phyloP scores from a whole-genome alignment of 2,888 invertebrate genomes.

The Ashinkailepas kermadecensis region DNA sequence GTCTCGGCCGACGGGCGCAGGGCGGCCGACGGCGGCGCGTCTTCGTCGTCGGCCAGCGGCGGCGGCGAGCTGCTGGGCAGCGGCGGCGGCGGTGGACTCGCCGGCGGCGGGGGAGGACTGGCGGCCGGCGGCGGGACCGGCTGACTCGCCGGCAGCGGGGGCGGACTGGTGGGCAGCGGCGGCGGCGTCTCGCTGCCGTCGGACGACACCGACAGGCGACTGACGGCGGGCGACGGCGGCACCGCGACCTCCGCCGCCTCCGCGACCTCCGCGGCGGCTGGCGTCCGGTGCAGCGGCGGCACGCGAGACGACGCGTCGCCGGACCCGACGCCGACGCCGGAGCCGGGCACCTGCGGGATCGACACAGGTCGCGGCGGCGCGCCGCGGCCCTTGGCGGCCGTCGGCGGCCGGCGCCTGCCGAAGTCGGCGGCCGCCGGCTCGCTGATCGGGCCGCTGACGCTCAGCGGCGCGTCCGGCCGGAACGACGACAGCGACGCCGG shows the following conservation, averaged over 20 bases:
- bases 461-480: constrained; percentile 35
- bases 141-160: constrained; percentile 23
- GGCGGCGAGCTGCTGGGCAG: constrained; percentile 34
- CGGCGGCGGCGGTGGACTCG: constrained; percentile 33
- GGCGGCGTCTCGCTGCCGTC: constrained; percentile 32
- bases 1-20: background rate
- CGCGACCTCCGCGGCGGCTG: constrained; percentile 34
- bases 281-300: background rate
- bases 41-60: constrained; percentile 30
- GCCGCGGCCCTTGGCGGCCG: background rate
- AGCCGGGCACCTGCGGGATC: background rate
- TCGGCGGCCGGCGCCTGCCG: constrained; percentile 30
- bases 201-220: constrained; percentile 37
- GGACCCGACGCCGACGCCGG: background rate
- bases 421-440: constrained; percentile 33
- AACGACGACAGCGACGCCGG: constrained; percentile 28
- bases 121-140: constrained; percentile 27
- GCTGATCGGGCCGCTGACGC: background rate
- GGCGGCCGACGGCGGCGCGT: background rate
- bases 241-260: too few relatives aligned
- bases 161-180: constrained; percentile 26
- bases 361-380: background rate
- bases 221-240: constrained; percentile 32
- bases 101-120: constrained; percentile 25
- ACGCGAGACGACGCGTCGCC: background rate